phyloP scores from a whole-genome alignment of 2,113 vertebrate species.

The Notothenia rossii region DNA sequence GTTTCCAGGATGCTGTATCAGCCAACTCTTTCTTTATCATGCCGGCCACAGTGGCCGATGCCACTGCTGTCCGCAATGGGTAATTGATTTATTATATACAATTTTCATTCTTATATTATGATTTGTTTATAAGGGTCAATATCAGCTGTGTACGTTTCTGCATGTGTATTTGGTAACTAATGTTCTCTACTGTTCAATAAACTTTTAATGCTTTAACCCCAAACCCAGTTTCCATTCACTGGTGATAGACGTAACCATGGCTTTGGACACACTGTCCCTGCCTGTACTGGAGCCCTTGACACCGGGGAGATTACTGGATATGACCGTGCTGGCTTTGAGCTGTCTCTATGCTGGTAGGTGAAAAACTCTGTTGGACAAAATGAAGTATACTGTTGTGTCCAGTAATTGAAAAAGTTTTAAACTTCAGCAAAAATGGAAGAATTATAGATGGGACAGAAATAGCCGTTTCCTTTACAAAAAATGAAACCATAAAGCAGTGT shows the following conservation, averaged over 20 bases:
- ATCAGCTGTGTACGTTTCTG: not conserved
- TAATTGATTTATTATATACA: constrained; percentile 54
- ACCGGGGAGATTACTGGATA: constrained; percentile 93
- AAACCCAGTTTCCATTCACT: constrained; percentile 93
- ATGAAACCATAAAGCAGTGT: not conserved
- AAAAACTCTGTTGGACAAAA: not conserved
- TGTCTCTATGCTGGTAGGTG: constrained; percentile 96
- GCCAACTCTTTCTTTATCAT: constrained; percentile 99
- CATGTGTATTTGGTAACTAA: not conserved
- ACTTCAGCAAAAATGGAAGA: not conserved
- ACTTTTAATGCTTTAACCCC: not conserved
- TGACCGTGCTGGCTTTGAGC: constrained; percentile 97
- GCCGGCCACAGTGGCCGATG: constrained; percentile 97
- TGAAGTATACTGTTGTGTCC: not conserved
- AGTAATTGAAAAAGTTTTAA: not conserved
- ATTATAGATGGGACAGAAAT: not conserved
- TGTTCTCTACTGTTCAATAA: not conserved
- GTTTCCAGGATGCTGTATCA: constrained; percentile 98
- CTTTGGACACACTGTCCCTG: constrained; percentile 95
- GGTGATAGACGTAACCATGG: constrained; percentile 99
- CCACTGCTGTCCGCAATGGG: constrained; percentile 98
- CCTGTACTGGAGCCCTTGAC: constrained; percentile 96
- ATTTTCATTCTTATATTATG: not conserved
- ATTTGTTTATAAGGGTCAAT: not conserved
- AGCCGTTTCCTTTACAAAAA: not conserved